Percentiles rank a stretch among this genome's conserved stretches.
Conservation (phyloP, 2,888 invertebrate genomes). For the Lydus trimaculatus region DNA sequence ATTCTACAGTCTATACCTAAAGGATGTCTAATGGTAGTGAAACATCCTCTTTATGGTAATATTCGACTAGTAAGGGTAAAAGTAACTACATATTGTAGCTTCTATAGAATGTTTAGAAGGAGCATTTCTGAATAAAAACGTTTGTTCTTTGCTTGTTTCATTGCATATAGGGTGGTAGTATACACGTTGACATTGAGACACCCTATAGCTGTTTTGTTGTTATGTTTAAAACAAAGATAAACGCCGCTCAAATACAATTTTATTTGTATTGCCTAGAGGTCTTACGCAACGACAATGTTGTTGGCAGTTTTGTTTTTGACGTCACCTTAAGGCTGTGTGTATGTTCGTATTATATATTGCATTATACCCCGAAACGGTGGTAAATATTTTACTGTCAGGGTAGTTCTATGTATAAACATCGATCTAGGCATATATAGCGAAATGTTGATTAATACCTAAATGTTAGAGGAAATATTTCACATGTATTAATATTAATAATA, state of each 20-base stretch:
- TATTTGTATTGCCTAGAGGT: not conserved
- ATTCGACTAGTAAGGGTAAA: no score
- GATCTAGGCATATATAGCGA: not conserved
- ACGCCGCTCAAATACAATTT: not conserved
- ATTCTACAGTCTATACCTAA: not conserved
- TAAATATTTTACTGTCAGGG: not conserved
- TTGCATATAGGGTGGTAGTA: no score
- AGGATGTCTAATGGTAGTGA: not conserved
- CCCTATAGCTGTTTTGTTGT: not conserved
- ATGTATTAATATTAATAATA: not conserved
- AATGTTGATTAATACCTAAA: not conserved
- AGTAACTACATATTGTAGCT: no score
- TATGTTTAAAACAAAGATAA: not conserved
- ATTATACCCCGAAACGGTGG: not conserved
- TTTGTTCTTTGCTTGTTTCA: not conserved
- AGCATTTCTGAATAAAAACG: no score
- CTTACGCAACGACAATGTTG: not conserved
- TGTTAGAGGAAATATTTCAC: not conserved
- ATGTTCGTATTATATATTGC: not conserved
- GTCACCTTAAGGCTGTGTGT: not conserved
- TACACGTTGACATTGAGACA: not conserved
- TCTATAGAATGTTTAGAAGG: no score
- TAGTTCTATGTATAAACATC: not conserved
- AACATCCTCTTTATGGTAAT: no score
- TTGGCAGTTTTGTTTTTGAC: slow-evolving; percentile 4